phyloP scores from a whole-genome alignment of 2,113 vertebrate species.

The Plecturocebus donacophilus region DNA sequence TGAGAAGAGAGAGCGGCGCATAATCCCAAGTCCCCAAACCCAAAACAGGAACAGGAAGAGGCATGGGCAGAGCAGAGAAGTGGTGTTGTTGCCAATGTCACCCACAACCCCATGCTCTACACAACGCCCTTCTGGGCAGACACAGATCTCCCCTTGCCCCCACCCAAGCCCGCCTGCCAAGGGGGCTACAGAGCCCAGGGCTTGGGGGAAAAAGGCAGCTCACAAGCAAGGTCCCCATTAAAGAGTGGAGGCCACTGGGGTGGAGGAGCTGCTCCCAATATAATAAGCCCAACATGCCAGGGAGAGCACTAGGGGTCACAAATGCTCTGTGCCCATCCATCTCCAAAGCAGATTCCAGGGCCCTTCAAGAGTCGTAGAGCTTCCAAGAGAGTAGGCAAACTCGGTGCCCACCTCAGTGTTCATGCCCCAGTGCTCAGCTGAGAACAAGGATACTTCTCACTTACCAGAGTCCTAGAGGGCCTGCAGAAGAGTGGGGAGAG shows the following conservation, averaged over 20 bases:
- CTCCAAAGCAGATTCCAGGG: constrained; percentile 22
- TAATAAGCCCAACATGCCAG: constrained; percentile 9
- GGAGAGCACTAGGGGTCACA: neutral
- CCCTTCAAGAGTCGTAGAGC: constrained; percentile 8
- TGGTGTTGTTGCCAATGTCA: constrained; percentile 65
- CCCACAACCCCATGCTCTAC: constrained; percentile 72
- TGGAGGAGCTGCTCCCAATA: constrained; percentile 36
- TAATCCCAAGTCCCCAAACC: constrained; percentile 76
- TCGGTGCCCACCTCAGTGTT: neutral
- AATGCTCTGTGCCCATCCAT: neutral
- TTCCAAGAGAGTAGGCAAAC: constrained; percentile 13
- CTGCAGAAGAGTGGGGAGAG: constrained; percentile 74
- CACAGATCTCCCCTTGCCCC: constrained; percentile 50
- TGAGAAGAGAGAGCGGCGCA: constrained; percentile 80
- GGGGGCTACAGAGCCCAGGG: constrained; percentile 50
- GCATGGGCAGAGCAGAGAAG: constrained; percentile 63
- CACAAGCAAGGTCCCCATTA: constrained; percentile 28
- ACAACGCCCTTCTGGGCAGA: constrained; percentile 1
- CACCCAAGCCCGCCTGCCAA: constrained; percentile 53
- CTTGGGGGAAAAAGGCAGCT: constrained; percentile 22
- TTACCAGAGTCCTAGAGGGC: constrained; percentile 74
- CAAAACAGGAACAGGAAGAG: constrained; percentile 62
- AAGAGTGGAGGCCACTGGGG: neutral
- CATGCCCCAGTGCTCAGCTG: constrained; percentile 8
- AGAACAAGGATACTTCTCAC: constrained; percentile 70